Evolutionary conservation across 2,113 vertebrate species (phyloP), one percentile per base, ranked within the genome.

Genomic region (Micromys minutus): DNA sequence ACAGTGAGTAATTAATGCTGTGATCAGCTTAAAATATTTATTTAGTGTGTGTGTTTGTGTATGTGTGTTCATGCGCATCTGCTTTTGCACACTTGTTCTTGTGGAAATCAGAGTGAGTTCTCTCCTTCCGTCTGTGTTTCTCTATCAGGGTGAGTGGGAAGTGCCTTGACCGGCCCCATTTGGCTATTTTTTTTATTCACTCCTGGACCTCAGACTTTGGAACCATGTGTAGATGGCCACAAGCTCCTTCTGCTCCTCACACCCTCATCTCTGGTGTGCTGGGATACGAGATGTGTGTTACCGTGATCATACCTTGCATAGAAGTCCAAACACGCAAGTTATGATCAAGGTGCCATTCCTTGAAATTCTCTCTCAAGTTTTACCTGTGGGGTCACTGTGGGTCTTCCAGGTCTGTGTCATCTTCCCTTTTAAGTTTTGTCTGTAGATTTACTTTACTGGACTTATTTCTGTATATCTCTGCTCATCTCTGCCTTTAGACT

Each of bases 251-350:
- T 31, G 50, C 52, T 88, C 12, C 76, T 85, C 59, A 79, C 71
- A 61, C 59, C 7, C 47, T 50, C 88, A 83, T 7, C 55, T 29
- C n/a, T 29, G 22, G 79, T 59, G 79, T 29, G 57, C 55, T 83
- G 22, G 15, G n/a, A 42, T 42, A 29, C 8, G 26, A 83, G n/a
- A 61, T 39, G 57, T 61, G 17, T 83, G 55, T 29, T 42, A 42
- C n/a, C n/a, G 15, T 61, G 80, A 42, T 29, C 57, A 61, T 42
- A 61, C 7, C 13, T 42, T 83, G 1, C 22, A 76, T 5, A 39
- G 22, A 45, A 34, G 19, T 92, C 31, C 24, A 95, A 57, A 91
- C 55, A 91, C 57, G 31, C 7, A 55, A 88, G 55, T 42, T 87
- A 15, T 86, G 39, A 74, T 24, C 13, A 59, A 92, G 39, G 50